Conservation (phyloP, 2,797 vertebrate genomes). For the Enteromius fasciolatus region DNA sequence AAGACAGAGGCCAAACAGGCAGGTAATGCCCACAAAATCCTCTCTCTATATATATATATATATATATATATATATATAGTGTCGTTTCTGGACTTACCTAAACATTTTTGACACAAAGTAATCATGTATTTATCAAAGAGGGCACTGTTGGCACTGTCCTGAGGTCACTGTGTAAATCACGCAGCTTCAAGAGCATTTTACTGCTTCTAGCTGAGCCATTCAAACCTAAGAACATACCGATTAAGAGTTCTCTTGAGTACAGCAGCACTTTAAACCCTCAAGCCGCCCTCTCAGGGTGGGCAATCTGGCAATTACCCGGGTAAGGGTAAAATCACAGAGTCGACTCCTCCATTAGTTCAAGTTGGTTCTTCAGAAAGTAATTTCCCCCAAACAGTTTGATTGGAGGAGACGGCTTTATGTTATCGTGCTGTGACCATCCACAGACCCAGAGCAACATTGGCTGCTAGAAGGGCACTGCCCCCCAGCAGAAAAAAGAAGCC, state of each 20-base stretch:
- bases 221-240: not conserved
- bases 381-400: conserved; percentile 9
- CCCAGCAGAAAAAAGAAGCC: conserved; percentile 93
- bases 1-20: conserved; percentile 16
- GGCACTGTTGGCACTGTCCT: conserved; percentile 28
- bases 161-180: conserved; percentile 8
- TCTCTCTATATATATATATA: too few species aligned
- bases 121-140: conserved; percentile 3
- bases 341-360: not conserved
- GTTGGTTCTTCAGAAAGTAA: not conserved
- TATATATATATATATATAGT: too few species aligned
- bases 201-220: not conserved
- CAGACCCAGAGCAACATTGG: conserved; percentile 93
- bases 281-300: not conserved
- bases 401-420: conserved; percentile 52
- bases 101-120: not conserved
- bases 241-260: not conserved
- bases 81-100: not conserved
- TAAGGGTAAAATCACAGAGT: not conserved
- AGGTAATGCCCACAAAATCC: not conserved
- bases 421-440: conserved; percentile 98
- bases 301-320: conserved; percentile 16
- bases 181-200: conserved; percentile 7
- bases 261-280: conserved; percentile 1
- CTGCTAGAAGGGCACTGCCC: conserved; percentile 86